These are phyloP conservation scores for Linepithema humile DNA, from an alignment of 1,140 invertebrate species.

Conservation along the genomic window DNA sequence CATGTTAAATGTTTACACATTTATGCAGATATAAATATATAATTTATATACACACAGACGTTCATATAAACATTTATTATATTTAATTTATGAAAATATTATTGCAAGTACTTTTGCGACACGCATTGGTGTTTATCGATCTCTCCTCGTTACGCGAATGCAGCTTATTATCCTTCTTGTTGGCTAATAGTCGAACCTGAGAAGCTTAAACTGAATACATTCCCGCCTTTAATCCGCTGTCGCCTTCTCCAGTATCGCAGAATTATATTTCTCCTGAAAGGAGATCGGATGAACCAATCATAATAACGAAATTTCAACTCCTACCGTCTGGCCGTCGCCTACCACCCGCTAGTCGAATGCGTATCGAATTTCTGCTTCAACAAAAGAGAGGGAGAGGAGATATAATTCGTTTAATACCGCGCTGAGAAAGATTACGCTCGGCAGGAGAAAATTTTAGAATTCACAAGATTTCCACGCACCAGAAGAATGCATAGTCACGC, in stretches of 20 bases:
- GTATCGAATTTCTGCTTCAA: conserved; percentile 37
- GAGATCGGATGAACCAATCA: conserved; percentile 52
- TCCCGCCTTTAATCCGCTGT: conserved; percentile 25
- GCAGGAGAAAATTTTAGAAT: conserved; percentile 10
- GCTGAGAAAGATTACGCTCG: neutral
- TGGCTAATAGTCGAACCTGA: conserved; percentile 34
- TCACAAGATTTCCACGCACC: neutral
- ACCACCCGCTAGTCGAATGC: conserved; percentile 3
- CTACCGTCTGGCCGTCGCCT: neutral
- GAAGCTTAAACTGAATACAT: conserved; percentile 56
- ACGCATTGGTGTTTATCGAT: neutral
- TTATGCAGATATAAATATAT: neutral
- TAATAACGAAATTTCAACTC: conserved; percentile 59
- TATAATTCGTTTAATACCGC: conserved; percentile 42
- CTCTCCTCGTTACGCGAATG: neutral
- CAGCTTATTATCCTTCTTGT: conserved; percentile 24
- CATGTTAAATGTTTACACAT: neutral
- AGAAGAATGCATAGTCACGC: neutral
- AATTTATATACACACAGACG: conserved; percentile 11
- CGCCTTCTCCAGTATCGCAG: conserved; percentile 13
- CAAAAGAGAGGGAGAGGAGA: neutral
- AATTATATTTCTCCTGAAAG: conserved; percentile 54
- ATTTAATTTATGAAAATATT: neutral
- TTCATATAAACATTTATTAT: neutral
- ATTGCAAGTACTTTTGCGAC: neutral